A percentile compares a stretch with the other conserved stretches of the same genome.
Evolutionary conservation across 2,113 vertebrate genomes (phyloP).

Genomic region (Phyllopteryx taeniolatus): DNA sequence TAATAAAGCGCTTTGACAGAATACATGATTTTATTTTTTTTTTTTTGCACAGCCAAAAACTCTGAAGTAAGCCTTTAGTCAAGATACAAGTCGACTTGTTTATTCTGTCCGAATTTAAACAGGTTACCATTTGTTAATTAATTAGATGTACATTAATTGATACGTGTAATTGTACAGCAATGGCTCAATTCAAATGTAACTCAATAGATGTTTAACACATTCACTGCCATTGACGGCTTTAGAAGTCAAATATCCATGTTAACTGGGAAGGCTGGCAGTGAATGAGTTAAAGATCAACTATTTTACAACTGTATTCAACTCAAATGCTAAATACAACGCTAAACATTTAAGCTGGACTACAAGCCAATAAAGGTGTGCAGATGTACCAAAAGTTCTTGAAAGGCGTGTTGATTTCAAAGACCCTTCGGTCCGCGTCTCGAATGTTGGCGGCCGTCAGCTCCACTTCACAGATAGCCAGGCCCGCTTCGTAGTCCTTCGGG

Average conservation of each 20-base stretch:
- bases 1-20: slow-evolving; percentile 20
- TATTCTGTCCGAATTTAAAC: background rate
- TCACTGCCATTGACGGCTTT: no score
- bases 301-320: no score
- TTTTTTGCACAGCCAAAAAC: background rate
- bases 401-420: slow-evolving; percentile 96
- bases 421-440: slow-evolving; percentile 80
- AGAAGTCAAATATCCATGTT: no score
- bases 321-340: no score
- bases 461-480: slow-evolving; percentile 85
- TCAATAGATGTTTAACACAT: no score
- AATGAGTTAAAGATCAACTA: no score
- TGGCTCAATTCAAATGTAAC: background rate
- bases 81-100: background rate
- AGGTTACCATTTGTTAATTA: background rate
- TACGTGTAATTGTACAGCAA: no score
- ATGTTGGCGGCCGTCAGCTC: slow-evolving; percentile 87
- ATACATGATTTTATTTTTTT: background rate
- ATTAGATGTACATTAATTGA: background rate
- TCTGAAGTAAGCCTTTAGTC: no score
- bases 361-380: background rate
- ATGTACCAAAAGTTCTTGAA: slow-evolving; percentile 93
- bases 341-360: no score
- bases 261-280: no score
- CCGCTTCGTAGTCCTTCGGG: slow-evolving; percentile 83